Evolutionary conservation across 64 coral and sea anemone species (phyloP), one percentile per base, ranked within the genome.

Genomic region (Anthopleura sola): DNA sequence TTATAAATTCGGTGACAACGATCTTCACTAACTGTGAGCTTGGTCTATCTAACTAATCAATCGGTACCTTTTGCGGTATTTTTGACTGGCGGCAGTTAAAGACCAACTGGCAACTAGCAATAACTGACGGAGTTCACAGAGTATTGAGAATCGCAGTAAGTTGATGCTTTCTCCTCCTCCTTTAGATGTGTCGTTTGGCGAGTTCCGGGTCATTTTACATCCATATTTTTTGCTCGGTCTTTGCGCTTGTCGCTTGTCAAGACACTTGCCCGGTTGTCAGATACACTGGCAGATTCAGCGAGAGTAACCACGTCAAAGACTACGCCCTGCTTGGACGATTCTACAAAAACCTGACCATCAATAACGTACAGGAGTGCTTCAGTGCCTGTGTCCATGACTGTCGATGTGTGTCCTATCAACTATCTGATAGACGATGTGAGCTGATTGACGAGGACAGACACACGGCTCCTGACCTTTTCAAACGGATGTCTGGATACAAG

Each of bases 361-460:
- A 16, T 37, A 80, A 69, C 8, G 83, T 79, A 20, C 50, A 91
- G 74, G 69, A 86, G 8, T 91, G 89, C 76, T 91, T 91, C 55
- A 86, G 89, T 34, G 21, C 37, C 83, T 91, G 89, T 39, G 24
- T 84, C 9, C 29, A 55, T 36, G 89, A 86, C 60, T 91, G 89
- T 78, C 48, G 75, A 18, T 91, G 89, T 86, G 24, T 86, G 3
- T 75, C 83, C 11, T 86, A 80, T 86, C 89, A 91, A 60, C 21
- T 78, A 26, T 54, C 76, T 29, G 83, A 46, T 39, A 60, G 68
- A 2, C 51, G 39, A 18, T 91, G 89, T 36, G 83, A 91, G 60
- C 75, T 91, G 18, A 46, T 91, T 18, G 49, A 85, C 24, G 75
- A 91, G 84, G 83, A 91, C 68, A 76, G 89, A 50, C 68, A 60